Conservation (phyloP, 2,113 vertebrate genomes). For the Muntiacus muntjak region DNA sequence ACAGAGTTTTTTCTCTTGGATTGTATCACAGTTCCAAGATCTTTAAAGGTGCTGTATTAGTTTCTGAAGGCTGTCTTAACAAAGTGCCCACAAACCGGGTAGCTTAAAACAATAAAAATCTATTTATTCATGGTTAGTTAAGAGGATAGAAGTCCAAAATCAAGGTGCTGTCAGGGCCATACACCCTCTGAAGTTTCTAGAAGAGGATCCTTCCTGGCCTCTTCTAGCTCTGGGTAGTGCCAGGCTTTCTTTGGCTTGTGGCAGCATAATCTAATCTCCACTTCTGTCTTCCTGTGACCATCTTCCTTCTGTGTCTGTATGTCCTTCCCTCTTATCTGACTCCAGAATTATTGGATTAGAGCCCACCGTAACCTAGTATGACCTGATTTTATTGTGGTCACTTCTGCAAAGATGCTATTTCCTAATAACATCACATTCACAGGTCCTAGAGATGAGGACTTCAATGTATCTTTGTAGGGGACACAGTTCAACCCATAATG, state of each 20-base stretch:
- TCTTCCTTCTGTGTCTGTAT: background rate
- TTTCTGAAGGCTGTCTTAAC: background rate
- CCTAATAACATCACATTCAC: background rate
- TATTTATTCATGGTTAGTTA: background rate
- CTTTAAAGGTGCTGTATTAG: background rate
- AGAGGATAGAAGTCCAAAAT: background rate
- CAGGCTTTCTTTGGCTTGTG: background rate
- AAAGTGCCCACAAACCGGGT: background rate
- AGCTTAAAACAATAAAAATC: background rate
- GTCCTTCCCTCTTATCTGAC: background rate
- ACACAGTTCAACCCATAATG: background rate
- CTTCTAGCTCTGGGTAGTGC: background rate
- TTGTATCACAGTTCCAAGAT: background rate
- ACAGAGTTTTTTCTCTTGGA: background rate
- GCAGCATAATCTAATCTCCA: background rate
- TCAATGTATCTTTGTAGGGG: background rate
- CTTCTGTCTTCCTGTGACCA: background rate
- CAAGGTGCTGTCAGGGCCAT: background rate
- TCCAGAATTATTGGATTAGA: background rate
- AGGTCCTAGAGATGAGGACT: background rate
- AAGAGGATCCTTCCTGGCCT: background rate
- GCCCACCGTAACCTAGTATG: background rate
- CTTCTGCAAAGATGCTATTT: background rate
- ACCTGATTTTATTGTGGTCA: background rate
- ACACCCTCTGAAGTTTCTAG: background rate